Percentiles rank a stretch among this genome's conserved stretches.
phyloP scores from a whole-genome alignment of 2,113 vertebrate species.

The Callionymus lyra region DNA sequence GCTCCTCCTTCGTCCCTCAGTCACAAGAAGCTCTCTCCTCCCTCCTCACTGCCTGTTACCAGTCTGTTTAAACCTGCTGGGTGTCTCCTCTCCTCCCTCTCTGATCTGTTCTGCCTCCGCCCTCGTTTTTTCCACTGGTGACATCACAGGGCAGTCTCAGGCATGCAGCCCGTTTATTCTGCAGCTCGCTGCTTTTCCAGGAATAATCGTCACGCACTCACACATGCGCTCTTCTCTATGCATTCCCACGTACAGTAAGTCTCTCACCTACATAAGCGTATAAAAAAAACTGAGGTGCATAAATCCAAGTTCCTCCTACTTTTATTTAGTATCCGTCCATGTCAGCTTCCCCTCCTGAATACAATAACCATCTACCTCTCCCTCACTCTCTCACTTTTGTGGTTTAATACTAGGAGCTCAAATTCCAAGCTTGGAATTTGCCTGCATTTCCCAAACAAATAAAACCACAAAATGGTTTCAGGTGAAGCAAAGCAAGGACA shows the following conservation, averaged over 20 bases:
- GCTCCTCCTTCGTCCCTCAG: too few relatives aligned
- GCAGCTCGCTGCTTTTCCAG: conserved; percentile 56
- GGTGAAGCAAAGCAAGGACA: conserved; percentile 29
- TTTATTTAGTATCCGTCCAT: too few relatives aligned
- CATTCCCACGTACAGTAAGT: background rate
- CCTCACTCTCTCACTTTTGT: conserved; percentile 3
- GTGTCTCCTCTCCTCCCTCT: conserved; percentile 25
- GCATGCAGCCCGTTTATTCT: conserved; percentile 62
- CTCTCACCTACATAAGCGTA: background rate
- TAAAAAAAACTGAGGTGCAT: too few relatives aligned
- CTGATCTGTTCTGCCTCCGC: conserved; percentile 26
- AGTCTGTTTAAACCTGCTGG: conserved; percentile 41
- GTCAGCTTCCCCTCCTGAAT: too few relatives aligned
- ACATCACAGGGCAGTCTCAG: conserved; percentile 61
- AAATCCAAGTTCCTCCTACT: too few relatives aligned
- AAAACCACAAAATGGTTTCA: conserved; percentile 46
- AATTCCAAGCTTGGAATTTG: conserved; percentile 42
- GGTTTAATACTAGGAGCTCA: conserved; percentile 35
- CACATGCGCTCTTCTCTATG: conserved; percentile 13
- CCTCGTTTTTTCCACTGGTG: conserved; percentile 43
- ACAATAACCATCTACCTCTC: too few relatives aligned
- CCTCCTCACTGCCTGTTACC: background rate
- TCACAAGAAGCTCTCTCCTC: too few relatives aligned
- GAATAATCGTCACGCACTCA: conserved; percentile 36
- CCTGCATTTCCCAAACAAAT: conserved; percentile 52